Evolutionary conservation across 1,140 invertebrate species (phyloP).

Genomic region (Drosophila ohnishii): DNA sequence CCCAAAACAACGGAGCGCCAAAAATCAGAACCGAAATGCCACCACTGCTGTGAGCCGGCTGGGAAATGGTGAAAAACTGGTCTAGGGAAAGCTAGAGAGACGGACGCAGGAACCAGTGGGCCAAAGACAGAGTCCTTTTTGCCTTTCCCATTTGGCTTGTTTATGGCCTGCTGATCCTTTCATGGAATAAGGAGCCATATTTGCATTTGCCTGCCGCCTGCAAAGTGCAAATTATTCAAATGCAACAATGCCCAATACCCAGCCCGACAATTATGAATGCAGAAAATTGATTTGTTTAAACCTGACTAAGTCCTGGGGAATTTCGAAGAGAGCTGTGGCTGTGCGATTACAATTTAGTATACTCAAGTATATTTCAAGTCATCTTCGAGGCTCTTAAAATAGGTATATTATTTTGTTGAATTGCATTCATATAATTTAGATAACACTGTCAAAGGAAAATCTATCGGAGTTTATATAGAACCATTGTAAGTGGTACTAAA

Average conservation of each 20-base stretch:
- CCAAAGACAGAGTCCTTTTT: slow-evolving; percentile 40
- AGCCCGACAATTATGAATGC: slow-evolving; percentile 25
- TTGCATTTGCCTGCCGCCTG: slow-evolving; percentile 46
- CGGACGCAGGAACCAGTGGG: slow-evolving; percentile 14
- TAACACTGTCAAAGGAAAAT: not conserved
- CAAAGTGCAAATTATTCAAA: slow-evolving; percentile 49
- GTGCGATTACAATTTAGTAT: not conserved
- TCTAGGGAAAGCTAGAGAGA: not conserved
- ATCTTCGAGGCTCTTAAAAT: not conserved
- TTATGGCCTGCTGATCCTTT: slow-evolving; percentile 72
- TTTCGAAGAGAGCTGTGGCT: not conserved
- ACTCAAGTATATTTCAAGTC: not conserved
- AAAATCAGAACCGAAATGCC: slow-evolving; percentile 28
- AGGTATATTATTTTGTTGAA: not conserved
- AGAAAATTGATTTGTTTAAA: slow-evolving; percentile 27
- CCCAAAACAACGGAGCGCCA: slow-evolving; percentile 40
- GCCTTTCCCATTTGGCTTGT: slow-evolving; percentile 54
- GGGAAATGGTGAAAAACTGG: slow-evolving; percentile 32
- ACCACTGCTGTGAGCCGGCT: slow-evolving; percentile 9
- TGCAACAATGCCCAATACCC: slow-evolving; percentile 12
- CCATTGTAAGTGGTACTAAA: not conserved
- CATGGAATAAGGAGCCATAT: slow-evolving; percentile 44
- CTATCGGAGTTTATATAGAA: not conserved
- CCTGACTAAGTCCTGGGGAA: not conserved
- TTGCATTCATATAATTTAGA: not conserved